A percentile compares a stretch with the other conserved stretches of the same genome.
These are phyloP conservation scores for Prionace glauca DNA, from an alignment of 2,797 vertebrate genomes.

Conservation along the genomic window DNA sequence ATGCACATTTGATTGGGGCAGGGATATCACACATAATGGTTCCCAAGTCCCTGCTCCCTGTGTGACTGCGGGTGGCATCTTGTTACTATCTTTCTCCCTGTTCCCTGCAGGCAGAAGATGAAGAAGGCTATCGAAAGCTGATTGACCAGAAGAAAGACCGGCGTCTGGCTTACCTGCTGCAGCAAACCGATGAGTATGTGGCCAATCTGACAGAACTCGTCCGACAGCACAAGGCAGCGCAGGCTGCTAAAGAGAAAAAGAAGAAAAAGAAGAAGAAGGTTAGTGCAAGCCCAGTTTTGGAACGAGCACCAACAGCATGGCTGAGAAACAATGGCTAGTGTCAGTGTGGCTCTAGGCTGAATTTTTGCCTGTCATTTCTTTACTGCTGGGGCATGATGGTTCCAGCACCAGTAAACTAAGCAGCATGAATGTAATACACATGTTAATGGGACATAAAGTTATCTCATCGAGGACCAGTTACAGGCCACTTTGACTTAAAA, in stretches of 20 bases:
- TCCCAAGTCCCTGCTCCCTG: background rate
- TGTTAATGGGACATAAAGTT: background rate
- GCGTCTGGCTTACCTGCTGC: slow-evolving; percentile 85
- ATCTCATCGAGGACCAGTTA: background rate
- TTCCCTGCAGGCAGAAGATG: slow-evolving; percentile 76
- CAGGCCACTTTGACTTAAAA: background rate
- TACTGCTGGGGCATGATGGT: background rate
- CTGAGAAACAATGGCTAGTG: too few relatives aligned
- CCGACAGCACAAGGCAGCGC: slow-evolving; percentile 85
- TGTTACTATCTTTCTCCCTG: background rate
- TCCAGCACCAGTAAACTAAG: background rate
- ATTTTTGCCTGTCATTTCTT: background rate
- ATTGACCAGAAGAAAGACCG: slow-evolving; percentile 98
- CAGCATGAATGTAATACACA: background rate
- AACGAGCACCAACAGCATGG: background rate
- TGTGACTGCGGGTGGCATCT: background rate
- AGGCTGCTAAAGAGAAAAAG: slow-evolving; percentile 92
- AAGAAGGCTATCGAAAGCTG: slow-evolving; percentile 90
- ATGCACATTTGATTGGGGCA: background rate
- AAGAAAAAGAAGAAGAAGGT: slow-evolving; percentile 94
- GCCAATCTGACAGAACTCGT: slow-evolving; percentile 92
- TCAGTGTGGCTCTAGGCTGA: background rate
- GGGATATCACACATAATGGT: background rate
- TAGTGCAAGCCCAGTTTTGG: background rate
- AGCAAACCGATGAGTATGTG: slow-evolving; percentile 92